Evolutionary conservation across 2,888 invertebrate genomes (phyloP).

Genomic region (Venustoraphidia nigricollis): DNA sequence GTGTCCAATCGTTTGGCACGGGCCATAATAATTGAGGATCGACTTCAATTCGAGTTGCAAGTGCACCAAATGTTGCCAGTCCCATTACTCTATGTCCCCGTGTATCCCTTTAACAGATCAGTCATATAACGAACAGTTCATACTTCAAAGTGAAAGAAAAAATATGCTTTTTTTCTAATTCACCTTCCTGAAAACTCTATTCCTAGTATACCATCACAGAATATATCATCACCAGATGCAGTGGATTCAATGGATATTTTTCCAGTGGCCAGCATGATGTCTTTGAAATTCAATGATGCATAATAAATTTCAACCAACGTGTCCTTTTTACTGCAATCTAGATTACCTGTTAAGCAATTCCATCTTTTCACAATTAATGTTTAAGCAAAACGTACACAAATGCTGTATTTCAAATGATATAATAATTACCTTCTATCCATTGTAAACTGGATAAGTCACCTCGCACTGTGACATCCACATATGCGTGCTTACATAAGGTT

Average conservation of each 20-base stretch:
- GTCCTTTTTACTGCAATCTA: not conserved
- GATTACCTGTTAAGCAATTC: too few species aligned
- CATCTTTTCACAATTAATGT: too few species aligned
- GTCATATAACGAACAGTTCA: too few species aligned
- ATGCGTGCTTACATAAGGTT: conserved; percentile 47
- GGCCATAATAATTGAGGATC: conserved; percentile 40
- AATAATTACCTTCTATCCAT: conserved; percentile 59
- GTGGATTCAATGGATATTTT: conserved; percentile 37
- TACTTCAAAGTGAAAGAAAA: too few species aligned
- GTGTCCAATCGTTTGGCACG: conserved; percentile 53
- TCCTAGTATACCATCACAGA: conserved; percentile 43
- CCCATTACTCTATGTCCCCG: conserved; percentile 24
- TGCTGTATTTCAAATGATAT: too few species aligned
- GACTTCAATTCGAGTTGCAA: conserved; percentile 36
- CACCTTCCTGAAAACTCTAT: conserved; percentile 43
- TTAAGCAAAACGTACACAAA: too few species aligned
- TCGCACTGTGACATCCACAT: conserved; percentile 55
- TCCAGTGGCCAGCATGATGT: conserved; percentile 42
- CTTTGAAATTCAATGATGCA: conserved; percentile 39
- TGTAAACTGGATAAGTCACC: conserved; percentile 75
- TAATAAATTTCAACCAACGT: conserved; percentile 19
- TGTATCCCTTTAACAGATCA: not conserved
- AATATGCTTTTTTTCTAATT: too few species aligned
- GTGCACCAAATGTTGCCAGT: conserved; percentile 31
- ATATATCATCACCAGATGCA: conserved; percentile 19